Evolutionary conservation across 2,888 invertebrate genomes (phyloP), one percentile per base, ranked within the genome.

Genomic region (Coremacera marginata): DNA sequence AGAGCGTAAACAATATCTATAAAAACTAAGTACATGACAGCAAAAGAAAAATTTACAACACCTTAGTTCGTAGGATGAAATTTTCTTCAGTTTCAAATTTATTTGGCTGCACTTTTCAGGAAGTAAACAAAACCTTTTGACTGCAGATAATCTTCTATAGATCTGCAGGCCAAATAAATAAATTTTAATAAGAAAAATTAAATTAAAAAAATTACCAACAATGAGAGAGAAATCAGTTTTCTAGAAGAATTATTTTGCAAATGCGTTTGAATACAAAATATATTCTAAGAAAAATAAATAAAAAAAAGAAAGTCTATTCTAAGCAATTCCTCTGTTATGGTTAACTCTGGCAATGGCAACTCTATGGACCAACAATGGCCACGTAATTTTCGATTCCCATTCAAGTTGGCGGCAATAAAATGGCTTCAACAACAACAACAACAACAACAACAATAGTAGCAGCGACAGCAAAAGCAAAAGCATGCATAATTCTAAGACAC

Each of bases 401-500:
- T 44, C 44, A 44, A 44, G 44, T 44, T 55, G 55, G 19, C 19
- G 55, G 19, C 55, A 55, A 55, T 55, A 55, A 55, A 55, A n/a
- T n/a, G 7, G 7, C 5, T 25, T 5, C 2, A 51, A 19, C 44
- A 37, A 5, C 11, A 31, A 2, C 51, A 34, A 4, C 11, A 31
- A 8, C 51, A 19, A 14, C 22, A 70, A 11, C 70, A 25, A 31
- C 70, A 55, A 22, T 31, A 55, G 34, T 22, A 70, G 14, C 14
- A n/a, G 19, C 27, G 8, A 3, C 9, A 31, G n/a, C 27, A 63
- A 31, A 63, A 31, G 63, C 31, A 25, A 31, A 63, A 63, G 34
- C 63, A 55, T 14, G 34, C 25, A 63, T 34, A 63, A n/a, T 63
- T 63, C 63, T 63, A 16, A 63, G 14, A 63, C 34, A 63, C 63